These are phyloP conservation scores for Chondrosia reniformis DNA, from an alignment of 37 sponge, comb jelly and placozoan species.

Conservation along the genomic window DNA sequence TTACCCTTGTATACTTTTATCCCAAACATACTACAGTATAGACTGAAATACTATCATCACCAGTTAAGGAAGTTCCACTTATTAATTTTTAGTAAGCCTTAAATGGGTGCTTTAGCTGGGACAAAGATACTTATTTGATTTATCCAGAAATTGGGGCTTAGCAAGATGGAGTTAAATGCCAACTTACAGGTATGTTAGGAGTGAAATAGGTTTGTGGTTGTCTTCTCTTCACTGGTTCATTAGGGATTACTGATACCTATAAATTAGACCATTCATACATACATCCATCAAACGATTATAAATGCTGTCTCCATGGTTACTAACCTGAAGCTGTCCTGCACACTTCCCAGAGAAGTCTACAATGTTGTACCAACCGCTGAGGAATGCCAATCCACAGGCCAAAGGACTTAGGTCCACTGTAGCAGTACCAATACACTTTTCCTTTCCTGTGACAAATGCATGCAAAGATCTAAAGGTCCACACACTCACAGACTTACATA, in stretches of 20 bases:
- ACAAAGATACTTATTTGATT: too few relatives aligned
- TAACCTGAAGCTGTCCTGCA: conserved; percentile 69
- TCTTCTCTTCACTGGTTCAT: background rate
- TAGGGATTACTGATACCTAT: background rate
- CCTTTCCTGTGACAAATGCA: background rate
- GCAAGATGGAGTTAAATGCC: too few relatives aligned
- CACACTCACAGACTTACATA: background rate
- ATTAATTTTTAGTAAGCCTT: too few relatives aligned
- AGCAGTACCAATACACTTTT: conserved; percentile 58
- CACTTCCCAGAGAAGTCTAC: conserved; percentile 51
- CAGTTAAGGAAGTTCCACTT: too few relatives aligned
- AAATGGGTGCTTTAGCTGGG: too few relatives aligned
- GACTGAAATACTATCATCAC: too few relatives aligned
- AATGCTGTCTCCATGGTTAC: background rate
- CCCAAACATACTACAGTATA: too few relatives aligned
- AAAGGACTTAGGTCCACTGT: conserved; percentile 78
- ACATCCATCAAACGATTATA: background rate
- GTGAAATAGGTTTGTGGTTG: too few relatives aligned
- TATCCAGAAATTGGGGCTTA: too few relatives aligned
- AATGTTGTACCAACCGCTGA: conserved; percentile 91
- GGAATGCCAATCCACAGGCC: conserved; percentile 56
- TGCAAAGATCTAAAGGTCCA: background rate
- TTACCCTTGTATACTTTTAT: too few relatives aligned
- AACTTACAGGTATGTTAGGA: too few relatives aligned
- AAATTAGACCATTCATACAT: background rate